Percentiles rank a stretch among this genome's conserved stretches.
phyloP scores from a whole-genome alignment of 2,113 vertebrate genomes.

The Pachyramphus minor region DNA sequence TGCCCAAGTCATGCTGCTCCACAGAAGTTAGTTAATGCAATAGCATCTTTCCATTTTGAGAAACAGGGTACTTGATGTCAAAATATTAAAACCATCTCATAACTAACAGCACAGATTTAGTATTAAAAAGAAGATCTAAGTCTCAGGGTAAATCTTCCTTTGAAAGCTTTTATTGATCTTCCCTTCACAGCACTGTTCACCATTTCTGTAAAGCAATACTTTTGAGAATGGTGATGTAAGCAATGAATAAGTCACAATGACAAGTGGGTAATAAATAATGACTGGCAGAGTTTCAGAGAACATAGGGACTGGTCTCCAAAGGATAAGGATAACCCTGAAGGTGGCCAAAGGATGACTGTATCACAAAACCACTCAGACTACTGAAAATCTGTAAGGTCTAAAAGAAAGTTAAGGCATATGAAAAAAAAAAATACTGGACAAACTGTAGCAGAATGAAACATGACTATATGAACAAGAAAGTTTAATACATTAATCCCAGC shows the following conservation, averaged over 20 bases:
- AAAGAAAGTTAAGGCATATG: background rate
- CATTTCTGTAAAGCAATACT: conserved; percentile 54
- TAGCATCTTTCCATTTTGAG: background rate
- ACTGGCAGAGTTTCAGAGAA: conserved; percentile 42
- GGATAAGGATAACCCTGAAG: background rate
- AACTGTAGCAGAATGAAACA: background rate
- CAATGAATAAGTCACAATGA: conserved; percentile 62
- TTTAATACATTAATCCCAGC: background rate
- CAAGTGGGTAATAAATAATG: conserved; percentile 63
- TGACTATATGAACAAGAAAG: background rate
- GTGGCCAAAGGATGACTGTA: background rate
- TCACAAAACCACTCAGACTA: background rate
- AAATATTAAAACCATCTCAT: conserved; percentile 11
- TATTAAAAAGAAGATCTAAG: conserved; percentile 44
- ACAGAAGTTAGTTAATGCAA: background rate
- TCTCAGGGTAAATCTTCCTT: conserved; percentile 46
- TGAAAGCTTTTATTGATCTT: conserved; percentile 67
- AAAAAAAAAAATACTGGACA: background rate
- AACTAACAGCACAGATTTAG: conserved; percentile 16
- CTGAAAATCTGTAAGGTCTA: background rate
- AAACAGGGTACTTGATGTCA: background rate
- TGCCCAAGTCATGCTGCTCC: background rate
- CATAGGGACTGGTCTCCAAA: background rate
- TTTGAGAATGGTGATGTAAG: conserved; percentile 63
- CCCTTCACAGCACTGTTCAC: conserved; percentile 12